Base-by-base conservation (phyloP, 2,797 vertebrate species). In the Poecilia wingei region DNA sequence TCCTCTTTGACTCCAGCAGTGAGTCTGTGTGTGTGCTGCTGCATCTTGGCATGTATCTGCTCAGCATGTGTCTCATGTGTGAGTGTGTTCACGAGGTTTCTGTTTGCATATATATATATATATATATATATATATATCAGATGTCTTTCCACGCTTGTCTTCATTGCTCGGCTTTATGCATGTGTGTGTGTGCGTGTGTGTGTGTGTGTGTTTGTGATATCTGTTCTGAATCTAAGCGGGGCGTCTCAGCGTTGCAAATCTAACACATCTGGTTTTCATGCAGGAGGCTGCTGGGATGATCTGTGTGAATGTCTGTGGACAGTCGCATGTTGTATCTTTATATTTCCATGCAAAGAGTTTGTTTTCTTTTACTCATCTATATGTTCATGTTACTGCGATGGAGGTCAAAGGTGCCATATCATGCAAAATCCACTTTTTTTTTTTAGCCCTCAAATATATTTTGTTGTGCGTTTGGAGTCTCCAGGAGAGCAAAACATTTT, bases 21-120 rank as follows among this genome's bases (percentile, higher is more conserved):
- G 76, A 78, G 74, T 77, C 61, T 79, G 61, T 72, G 71, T 81
- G 47, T 79, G 76, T 3, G 43, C 51, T 57, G 45, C 73, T 22
- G n/a, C 89, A 82, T 88, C 79, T 28, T 89, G 82, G 61, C 81
- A 31, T 79, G 51, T 82, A 81, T 89, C 85, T 84, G 77, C 83
- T 49, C 79, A 85, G 81, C 84, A 78, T 89, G 82, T 45, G 73
- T 74, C 80, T 77, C 49, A 18, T 57, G 47, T 86, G 76, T 45
- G 55, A 74, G 81, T 78, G 69, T 77, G 46, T 86, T 83, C 71
- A 55, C 66, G 12, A 39, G 76, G 71, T 84, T 83, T 87, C 43
- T 22, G 28, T 66, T 76, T 79, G 55, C 47, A 68, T 14, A 18
- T 28, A 49, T 72, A 49, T 36, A 45, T 69, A 72, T 80, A n/a